Conservation (phyloP, 1,140 invertebrate species). For the Eulimnadia texana region DNA sequence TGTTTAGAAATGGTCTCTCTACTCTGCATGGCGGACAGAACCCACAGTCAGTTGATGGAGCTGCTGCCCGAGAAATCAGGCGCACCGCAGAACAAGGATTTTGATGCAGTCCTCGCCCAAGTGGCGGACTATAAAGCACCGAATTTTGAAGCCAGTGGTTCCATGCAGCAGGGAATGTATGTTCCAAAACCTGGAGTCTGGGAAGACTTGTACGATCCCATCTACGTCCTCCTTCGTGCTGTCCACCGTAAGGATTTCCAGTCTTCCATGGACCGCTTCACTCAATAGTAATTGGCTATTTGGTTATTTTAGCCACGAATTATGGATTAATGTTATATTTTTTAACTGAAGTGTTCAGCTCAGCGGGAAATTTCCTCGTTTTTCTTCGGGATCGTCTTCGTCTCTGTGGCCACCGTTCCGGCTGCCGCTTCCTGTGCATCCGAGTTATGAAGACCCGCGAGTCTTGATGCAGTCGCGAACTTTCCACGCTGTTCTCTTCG, state of each 20-base stretch:
- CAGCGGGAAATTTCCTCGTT: slow-evolving; percentile 39
- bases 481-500: slow-evolving; percentile 70
- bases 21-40: slow-evolving; percentile 82
- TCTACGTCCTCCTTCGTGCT: slow-evolving; percentile 76
- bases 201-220: slow-evolving; percentile 83
- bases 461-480: slow-evolving; percentile 53
- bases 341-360: slow-evolving; percentile 39
- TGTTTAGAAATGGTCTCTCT: slow-evolving; percentile 84
- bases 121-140: slow-evolving; percentile 63
- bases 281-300: slow-evolving; percentile 51
- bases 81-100: slow-evolving; percentile 73
- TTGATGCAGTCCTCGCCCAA: slow-evolving; percentile 67
- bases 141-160: slow-evolving; percentile 58
- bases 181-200: slow-evolving; percentile 75
- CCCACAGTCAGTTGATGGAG: slow-evolving; percentile 86
- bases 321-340: slow-evolving; percentile 13
- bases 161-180: slow-evolving; percentile 87
- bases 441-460: slow-evolving; percentile 54
- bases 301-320: neutral
- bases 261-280: slow-evolving; percentile 71
- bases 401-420: slow-evolving; percentile 72
- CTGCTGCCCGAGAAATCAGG: slow-evolving; percentile 89
- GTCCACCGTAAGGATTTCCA: slow-evolving; percentile 88
- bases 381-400: neutral
- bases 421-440: slow-evolving; percentile 44